Percentiles rank a stretch among this genome's conserved stretches.
Evolutionary conservation across 2,888 invertebrate species (phyloP).

Genomic region (Anthophora plumipes): DNA sequence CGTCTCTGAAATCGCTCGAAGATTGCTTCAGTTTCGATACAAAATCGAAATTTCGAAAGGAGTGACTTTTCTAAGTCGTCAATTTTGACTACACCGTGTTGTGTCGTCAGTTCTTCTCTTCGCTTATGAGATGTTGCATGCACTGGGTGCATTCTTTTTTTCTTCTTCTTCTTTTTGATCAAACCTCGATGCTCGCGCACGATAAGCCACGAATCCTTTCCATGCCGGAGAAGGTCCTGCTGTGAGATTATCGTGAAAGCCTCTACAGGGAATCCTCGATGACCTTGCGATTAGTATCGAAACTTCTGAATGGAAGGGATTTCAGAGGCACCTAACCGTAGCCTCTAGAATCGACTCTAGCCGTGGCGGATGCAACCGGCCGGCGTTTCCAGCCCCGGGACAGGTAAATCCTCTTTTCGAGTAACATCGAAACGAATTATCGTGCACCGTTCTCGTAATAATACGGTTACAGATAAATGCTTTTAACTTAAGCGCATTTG

Average conservation of each 20-base stretch:
- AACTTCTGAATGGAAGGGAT: constrained; percentile 57
- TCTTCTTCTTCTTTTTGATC: too few relatives aligned
- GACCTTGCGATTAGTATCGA: constrained; percentile 69
- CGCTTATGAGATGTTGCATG: too few relatives aligned
- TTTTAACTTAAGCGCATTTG: constrained; percentile 72
- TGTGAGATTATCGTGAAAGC: constrained; percentile 55
- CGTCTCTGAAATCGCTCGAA: too few relatives aligned
- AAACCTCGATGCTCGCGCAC: constrained; percentile 46
- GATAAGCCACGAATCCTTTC: constrained; percentile 62
- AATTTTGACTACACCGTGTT: too few relatives aligned
- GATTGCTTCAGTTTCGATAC: too few relatives aligned
- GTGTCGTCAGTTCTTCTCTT: too few relatives aligned
- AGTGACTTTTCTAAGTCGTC: too few relatives aligned
- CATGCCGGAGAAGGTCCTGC: constrained; percentile 48
- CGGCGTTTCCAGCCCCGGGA: constrained; percentile 55
- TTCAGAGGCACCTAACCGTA: constrained; percentile 51
- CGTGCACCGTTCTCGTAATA: constrained; percentile 59
- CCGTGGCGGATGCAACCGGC: constrained; percentile 12
- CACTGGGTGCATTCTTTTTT: too few relatives aligned
- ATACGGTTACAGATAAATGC: constrained; percentile 72
- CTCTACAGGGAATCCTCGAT: constrained; percentile 41
- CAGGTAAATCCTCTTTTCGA: constrained; percentile 69
- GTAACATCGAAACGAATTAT: constrained; percentile 70
- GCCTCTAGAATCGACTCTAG: constrained; percentile 26
- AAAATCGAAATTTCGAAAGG: too few relatives aligned